Conservation (phyloP, 64 coral and sea anemone species). For the Porites lutea region DNA sequence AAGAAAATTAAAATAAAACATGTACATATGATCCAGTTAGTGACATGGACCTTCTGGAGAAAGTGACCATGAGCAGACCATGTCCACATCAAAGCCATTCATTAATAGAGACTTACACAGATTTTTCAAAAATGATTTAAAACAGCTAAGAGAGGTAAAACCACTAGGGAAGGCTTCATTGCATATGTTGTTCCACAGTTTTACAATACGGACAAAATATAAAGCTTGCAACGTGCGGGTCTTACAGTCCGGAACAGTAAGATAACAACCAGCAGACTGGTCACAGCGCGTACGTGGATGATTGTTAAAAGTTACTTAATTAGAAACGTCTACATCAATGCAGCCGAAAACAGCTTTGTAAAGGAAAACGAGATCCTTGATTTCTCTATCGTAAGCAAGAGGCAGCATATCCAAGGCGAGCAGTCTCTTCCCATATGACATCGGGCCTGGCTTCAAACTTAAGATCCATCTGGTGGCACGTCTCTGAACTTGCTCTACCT, state of each 20-base stretch:
- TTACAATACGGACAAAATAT: too few species aligned
- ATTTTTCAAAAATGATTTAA: neutral
- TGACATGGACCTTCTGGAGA: too few species aligned
- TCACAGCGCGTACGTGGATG: neutral
- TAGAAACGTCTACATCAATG: neutral
- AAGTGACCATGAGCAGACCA: too few species aligned
- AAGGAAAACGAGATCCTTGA: neutral
- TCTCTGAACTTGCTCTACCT: too few species aligned
- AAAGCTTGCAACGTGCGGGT: neutral
- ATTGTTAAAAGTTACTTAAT: neutral
- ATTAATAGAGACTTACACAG: neutral
- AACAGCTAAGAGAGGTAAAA: too few species aligned
- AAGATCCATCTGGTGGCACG: neutral
- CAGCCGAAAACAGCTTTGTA: neutral
- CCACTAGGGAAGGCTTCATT: too few species aligned
- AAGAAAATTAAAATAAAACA: too few species aligned
- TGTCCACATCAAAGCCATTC: too few species aligned
- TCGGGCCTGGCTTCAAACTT: neutral
- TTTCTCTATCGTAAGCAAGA: too few species aligned
- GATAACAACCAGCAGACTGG: neutral
- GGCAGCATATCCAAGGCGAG: neutral
- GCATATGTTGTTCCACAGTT: too few species aligned
- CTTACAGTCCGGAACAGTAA: neutral
- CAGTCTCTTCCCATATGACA: neutral
- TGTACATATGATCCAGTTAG: too few species aligned